phyloP scores from a whole-genome alignment of 2,113 vertebrate genomes.

The Pipra filicauda region DNA sequence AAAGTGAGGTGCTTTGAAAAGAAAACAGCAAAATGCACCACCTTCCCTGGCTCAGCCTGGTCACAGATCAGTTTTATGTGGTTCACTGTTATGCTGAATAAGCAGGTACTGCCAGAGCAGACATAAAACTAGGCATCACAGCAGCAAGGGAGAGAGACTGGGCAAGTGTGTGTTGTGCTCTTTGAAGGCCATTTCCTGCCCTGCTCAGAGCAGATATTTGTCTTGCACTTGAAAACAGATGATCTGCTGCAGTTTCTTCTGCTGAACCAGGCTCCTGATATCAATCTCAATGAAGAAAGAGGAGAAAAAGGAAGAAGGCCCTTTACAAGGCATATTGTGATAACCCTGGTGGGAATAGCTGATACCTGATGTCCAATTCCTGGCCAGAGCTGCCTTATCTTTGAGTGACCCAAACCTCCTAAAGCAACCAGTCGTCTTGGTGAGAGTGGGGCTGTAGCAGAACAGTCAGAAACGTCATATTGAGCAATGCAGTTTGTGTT shows the following conservation, averaged over 20 bases:
- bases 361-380: not conserved
- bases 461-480: not conserved
- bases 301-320: not conserved
- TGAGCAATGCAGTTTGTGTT: not conserved
- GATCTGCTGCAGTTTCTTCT: not conserved
- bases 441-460: not conserved
- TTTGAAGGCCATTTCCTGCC: conserved; percentile 19
- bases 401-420: not conserved
- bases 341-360: not conserved
- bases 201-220: conserved; percentile 10
- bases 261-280: conserved; percentile 1
- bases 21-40: not conserved
- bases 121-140: conserved; percentile 26
- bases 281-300: not conserved
- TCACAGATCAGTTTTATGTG: conserved; percentile 45
- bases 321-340: not conserved
- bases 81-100: conserved; percentile 40
- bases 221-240: conserved; percentile 22
- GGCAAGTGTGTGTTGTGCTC: not conserved
- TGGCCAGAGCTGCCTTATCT: not conserved
- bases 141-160: not conserved
- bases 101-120: conserved; percentile 17
- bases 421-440: not conserved
- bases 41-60: not conserved
- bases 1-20: not conserved